Evolutionary conservation across 2,888 invertebrate species (phyloP), one percentile per base, ranked within the genome.

Genomic region (Branchellion lobata): DNA sequence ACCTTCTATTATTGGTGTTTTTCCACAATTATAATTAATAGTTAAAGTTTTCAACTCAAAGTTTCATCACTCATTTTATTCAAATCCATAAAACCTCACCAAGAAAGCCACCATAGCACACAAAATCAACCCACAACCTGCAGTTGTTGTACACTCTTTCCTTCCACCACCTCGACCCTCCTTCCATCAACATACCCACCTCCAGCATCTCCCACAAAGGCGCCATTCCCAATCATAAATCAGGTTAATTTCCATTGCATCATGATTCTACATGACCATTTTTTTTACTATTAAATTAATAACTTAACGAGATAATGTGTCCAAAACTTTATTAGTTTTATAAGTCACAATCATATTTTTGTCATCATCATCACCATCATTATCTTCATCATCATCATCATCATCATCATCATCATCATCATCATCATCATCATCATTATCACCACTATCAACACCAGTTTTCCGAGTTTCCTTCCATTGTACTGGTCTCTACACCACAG

Each of bases 401-500:
- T 27, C 29, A 65, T 65, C n/a, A 65, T 29, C 8, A 65, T 65
- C 5, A 65, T 21, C n/a, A 11, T 11, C 65, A 65, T 65, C 65
- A 65, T 65, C 29, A 65, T 65, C 65, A 65, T 65, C 65, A 65
- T 40, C 40, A 40, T 40, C 40, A 40, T 40, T 14, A 40, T 40
- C 40, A 40, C 14, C 40, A 40, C 8, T 34, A 8, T 21, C 69
- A 24, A 27, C 69, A 31, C 3, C 18, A 77, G 77, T 65, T n/a
- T 77, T 77, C 77, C 57, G 65, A 36, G 77, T 77, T 3, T 33
- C 77, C 0, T 34, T 77, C 1, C 77, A 77, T 2, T 77, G 77
- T 29, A 65, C 61, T 29, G 29, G 53, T 11, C 18, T n/a, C 24
- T 24, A 34, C 53, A 21, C 34, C 8, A 31, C n/a, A 24, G 65